Evolutionary conservation across 2,797 vertebrate genomes (phyloP), one percentile per base, ranked within the genome.

Genomic region (Synanceia verrucosa): DNA sequence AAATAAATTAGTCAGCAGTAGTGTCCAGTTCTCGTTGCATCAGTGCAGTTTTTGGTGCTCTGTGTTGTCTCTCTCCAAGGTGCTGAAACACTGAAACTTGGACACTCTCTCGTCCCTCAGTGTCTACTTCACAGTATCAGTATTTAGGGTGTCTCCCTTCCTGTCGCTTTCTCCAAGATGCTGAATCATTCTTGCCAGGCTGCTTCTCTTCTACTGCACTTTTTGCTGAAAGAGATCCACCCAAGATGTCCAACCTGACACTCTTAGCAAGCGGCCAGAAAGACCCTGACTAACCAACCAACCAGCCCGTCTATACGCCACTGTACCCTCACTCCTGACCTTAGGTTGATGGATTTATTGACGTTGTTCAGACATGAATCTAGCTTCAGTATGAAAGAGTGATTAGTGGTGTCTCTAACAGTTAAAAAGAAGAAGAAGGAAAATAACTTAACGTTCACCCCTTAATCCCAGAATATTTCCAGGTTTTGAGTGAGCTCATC

Each of bases 31-130:
- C 33, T n/a, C n/a, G n/a, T n/a, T 21, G 26, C 18, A 4, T 43
- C 60, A 29, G 39, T 50, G 14, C 37, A 60, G 24, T 65, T 26
- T 67, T n/a, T n/a, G 13, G 10, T 52, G 34, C 36, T 43, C n/a
- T 48, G 58, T 21, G 19, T 56, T 7, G 21, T 73, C 56, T 71
- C 56, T 78, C 41, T 81, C 63, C 51, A 53, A 61, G 60, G 65
- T 68, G 47, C 65, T 85, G 73, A 86, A 76, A 69, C 24, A 55
- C n/a, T n/a, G n/a, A n/a, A n/a, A n/a, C n/a, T n/a, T n/a, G n/a
- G n/a, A n/a, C n/a, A n/a, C n/a, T n/a, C n/a, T n/a, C n/a, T n/a
- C n/a, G n/a, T n/a, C n/a, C n/a, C n/a, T n/a, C n/a, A n/a, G n/a
- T n/a, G n/a, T n/a, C n/a, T n/a, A n/a, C n/a, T n/a, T n/a, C n/a